Percentiles rank a stretch among this genome's conserved stretches.
These are phyloP conservation scores for Allygus modestus DNA, from an alignment of 2,888 invertebrate genomes.

Conservation along the genomic window DNA sequence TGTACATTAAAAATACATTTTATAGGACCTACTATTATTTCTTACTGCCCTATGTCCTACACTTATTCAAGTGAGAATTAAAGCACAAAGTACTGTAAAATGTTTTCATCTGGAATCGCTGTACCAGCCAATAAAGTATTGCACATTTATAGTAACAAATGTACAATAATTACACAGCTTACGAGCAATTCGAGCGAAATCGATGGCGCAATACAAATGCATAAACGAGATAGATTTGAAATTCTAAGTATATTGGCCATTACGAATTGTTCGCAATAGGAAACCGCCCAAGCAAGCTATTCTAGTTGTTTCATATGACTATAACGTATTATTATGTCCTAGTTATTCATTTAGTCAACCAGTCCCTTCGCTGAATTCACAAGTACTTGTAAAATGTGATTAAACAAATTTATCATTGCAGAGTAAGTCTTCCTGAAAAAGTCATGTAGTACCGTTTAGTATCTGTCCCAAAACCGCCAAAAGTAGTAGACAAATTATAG, in stretches of 20 bases:
- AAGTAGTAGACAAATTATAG: too few species aligned
- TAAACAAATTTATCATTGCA: too few species aligned
- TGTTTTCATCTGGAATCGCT: background rate
- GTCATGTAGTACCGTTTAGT: too few species aligned
- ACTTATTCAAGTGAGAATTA: background rate
- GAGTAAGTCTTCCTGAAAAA: too few species aligned
- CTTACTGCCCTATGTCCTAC: too few species aligned
- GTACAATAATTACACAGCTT: background rate
- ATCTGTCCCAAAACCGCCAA: too few species aligned
- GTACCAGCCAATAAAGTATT: background rate
- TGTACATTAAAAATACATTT: too few species aligned
- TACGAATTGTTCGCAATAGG: background rate
- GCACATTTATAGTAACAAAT: background rate
- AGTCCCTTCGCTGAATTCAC: too few species aligned
- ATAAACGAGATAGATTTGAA: slow-evolving; percentile 8
- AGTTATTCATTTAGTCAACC: background rate
- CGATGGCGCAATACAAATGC: background rate
- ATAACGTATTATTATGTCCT: background rate
- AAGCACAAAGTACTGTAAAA: background rate
- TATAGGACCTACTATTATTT: too few species aligned
- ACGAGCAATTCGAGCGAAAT: background rate
- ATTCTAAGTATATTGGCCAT: slow-evolving; percentile 19
- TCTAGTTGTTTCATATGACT: background rate
- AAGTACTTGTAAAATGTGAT: too few species aligned
- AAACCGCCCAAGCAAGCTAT: background rate